These are phyloP conservation scores for Heteropelma amictum DNA, from an alignment of 2,888 invertebrate genomes.

Conservation along the genomic window DNA sequence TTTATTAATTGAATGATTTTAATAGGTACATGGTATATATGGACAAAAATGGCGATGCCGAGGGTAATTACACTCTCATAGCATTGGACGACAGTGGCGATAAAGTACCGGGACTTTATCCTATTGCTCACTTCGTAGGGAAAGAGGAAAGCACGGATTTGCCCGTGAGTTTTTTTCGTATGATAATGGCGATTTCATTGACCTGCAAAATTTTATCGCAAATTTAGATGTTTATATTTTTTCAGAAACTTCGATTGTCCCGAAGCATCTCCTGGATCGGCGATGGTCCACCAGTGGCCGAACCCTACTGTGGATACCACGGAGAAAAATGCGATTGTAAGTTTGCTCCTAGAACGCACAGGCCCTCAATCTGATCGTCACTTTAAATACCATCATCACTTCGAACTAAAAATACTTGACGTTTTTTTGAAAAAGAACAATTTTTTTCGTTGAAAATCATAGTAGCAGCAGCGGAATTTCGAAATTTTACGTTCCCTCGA, in stretches of 20 bases:
- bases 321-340: slow-evolving; percentile 94
- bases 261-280: slow-evolving; percentile 88
- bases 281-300: slow-evolving; percentile 88
- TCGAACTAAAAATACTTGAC: neutral
- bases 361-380: too few relatives aligned
- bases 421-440: neutral
- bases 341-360: too few relatives aligned
- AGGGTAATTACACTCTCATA: slow-evolving; percentile 95
- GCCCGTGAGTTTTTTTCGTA: slow-evolving; percentile 83
- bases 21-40: slow-evolving; percentile 94
- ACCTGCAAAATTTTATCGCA: too few relatives aligned
- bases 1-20: neutral
- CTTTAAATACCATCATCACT: neutral
- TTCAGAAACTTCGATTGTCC: slow-evolving; percentile 87
- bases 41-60: slow-evolving; percentile 94
- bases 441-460: neutral
- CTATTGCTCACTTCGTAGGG: slow-evolving; percentile 86
- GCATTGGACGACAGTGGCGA: slow-evolving; percentile 72
- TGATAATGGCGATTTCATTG: neutral
- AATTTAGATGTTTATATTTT: neutral
- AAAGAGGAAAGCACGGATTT: slow-evolving; percentile 81
- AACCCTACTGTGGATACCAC: slow-evolving; percentile 93
- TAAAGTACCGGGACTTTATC: slow-evolving; percentile 85
- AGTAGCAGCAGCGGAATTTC: too few relatives aligned
- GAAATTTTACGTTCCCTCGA: too few relatives aligned